Evolutionary conservation across 2,113 vertebrate species (phyloP).

Genomic region (Micronycteris hirsuta): DNA sequence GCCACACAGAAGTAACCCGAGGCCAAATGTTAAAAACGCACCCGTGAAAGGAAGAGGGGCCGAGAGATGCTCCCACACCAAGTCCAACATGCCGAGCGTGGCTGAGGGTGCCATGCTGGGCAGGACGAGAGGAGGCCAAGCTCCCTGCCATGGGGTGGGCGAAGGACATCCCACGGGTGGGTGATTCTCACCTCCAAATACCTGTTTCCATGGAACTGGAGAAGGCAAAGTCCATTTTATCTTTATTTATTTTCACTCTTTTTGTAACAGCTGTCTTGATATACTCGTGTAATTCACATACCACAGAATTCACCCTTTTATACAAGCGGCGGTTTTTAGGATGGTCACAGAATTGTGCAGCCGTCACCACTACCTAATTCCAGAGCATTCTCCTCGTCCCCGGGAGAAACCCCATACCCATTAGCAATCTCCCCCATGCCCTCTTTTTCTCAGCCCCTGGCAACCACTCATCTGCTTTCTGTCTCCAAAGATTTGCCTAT

Average conservation of each 20-base stretch:
- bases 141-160: neutral
- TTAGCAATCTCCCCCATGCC: neutral
- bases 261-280: neutral
- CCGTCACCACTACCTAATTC: neutral
- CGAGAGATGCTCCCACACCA: neutral
- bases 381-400: neutral
- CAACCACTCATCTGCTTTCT: neutral
- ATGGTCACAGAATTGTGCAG: neutral
- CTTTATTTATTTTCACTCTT: neutral
- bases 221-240: neutral
- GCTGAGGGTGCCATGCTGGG: fast-evolving
- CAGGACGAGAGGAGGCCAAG: neutral
- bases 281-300: neutral
- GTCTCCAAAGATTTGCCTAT: neutral
- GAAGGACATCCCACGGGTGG: neutral
- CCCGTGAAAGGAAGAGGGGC: neutral
- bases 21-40: neutral
- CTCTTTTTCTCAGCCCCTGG: neutral
- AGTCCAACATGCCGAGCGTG: neutral
- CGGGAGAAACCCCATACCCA: neutral
- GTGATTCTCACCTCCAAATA: neutral
- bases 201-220: neutral
- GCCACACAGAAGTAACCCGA: neutral
- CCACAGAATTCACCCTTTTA: neutral
- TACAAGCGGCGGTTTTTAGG: neutral